Base-by-base conservation (phyloP, 2,888 invertebrate genomes). In the Drosophila vallismaia region DNA sequence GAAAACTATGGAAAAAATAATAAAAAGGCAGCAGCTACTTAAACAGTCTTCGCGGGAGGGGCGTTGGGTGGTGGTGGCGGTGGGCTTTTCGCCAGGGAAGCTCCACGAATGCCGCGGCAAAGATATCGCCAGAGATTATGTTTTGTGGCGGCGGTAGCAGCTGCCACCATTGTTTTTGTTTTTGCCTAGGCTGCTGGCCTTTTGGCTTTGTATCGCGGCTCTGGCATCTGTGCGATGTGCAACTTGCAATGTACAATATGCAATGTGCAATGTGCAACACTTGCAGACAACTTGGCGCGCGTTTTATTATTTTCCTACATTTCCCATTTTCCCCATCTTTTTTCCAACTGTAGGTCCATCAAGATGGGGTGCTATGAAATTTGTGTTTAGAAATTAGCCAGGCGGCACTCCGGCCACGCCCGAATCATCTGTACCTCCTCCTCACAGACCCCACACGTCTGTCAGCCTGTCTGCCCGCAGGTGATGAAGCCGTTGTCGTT, bases 81-180 rank as follows among this genome's bases (percentile, higher is more conserved):
- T 63, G 42, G 59, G 49, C 46, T 52, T 66, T 56, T 8, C 14
- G 59, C 78, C 64, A 80, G 71, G 86, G 88, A 84, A 84, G 83
- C 83, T 88, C 85, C 86, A 87, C 79, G 72, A 84, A 85, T 87
- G 82, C 76, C 74, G 69, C 83, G 51, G 79, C 79, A 56, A 62
- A 46, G 89, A 88, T 84, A 88, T 88, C 71, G 88, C 79, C 67
- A 66, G 73, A 88, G 84, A 84, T 88, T 88, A 85, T 87, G 86
- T 85, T 84, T 88, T 81, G 88, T 83, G 84, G 88, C 70, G 57
- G 52, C 84, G 72, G 82, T 88, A 82, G 81, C 81, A 83, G 81
- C 88, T 88, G 81, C 88, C 84, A 86, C 82, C 85, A 81, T 85
- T 88, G 87, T 88, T 88, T 77, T 87, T 88, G 77, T 75, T 86